These are phyloP conservation scores for Strix aluco DNA, from an alignment of 2,113 vertebrate species.

Conservation along the genomic window DNA sequence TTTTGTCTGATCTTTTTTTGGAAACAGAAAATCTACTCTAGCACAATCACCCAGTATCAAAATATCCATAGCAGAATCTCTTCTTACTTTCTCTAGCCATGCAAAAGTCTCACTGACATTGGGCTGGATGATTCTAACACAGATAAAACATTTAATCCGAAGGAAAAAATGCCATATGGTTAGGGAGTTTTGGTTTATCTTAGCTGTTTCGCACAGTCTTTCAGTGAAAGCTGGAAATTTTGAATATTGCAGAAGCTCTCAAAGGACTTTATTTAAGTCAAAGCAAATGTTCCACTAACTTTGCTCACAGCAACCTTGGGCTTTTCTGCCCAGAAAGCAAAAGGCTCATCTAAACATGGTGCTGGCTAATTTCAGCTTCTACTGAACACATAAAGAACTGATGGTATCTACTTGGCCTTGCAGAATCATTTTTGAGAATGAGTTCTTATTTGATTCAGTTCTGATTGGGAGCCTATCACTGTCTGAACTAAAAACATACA, in stretches of 20 bases:
- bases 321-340: not conserved
- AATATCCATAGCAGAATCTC: not conserved
- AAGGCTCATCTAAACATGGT: not conserved
- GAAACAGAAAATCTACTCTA: not conserved
- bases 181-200: not conserved
- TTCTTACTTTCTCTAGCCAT: not conserved
- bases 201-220: not conserved
- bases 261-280: not conserved
- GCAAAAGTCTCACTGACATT: not conserved
- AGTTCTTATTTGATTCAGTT: not conserved
- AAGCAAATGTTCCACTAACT: not conserved
- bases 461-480: not conserved
- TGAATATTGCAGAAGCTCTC: not conserved
- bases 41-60: not conserved
- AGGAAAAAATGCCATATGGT: not conserved
- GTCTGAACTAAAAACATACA: not conserved
- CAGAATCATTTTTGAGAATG: not conserved
- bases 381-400: not conserved
- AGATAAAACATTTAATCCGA: not conserved
- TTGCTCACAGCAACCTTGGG: not conserved
- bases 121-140: not conserved
- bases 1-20: conserved; percentile 11
- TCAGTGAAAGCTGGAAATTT: not conserved
- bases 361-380: not conserved
- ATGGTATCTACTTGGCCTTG: not conserved